These are phyloP conservation scores for Nasonia longicornis DNA, from an alignment of 1,140 invertebrate genomes.

Conservation along the genomic window DNA sequence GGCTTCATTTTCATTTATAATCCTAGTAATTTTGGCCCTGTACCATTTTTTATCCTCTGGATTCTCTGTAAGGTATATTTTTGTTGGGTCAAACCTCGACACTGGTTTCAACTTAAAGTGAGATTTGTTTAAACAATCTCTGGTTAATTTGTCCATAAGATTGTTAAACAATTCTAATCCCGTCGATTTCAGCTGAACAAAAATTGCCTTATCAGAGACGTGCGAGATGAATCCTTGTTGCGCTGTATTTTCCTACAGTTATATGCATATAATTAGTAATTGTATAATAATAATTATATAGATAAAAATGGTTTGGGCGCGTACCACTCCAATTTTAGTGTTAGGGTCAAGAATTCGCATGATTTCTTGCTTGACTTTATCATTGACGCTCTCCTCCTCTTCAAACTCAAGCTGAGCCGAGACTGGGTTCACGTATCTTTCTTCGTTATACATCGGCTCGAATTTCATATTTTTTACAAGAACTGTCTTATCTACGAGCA, in stretches of 20 bases:
- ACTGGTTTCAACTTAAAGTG: constrained; percentile 8
- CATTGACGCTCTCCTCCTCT: constrained; percentile 59
- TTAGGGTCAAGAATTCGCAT: constrained; percentile 18
- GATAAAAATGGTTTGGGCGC: background rate
- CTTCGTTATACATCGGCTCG: background rate
- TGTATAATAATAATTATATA: background rate
- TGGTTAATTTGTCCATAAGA: constrained; percentile 55
- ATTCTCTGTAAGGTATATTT: constrained; percentile 63
- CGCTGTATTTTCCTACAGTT: constrained; percentile 55
- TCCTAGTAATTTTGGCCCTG: constrained; percentile 57
- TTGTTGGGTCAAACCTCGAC: constrained; percentile 42
- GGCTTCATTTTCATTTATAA: constrained; percentile 50
- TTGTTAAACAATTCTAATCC: constrained; percentile 58
- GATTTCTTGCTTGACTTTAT: constrained; percentile 54
- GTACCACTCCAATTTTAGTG: background rate
- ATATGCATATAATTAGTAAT: background rate
- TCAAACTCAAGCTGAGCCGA: constrained; percentile 24
- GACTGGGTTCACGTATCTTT: background rate
- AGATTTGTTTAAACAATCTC: constrained; percentile 48
- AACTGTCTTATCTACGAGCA: constrained; percentile 27
- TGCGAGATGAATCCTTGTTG: constrained; percentile 65
- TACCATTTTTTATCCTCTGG: constrained; percentile 56
- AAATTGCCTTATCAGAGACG: constrained; percentile 64
- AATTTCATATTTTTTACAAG: background rate
- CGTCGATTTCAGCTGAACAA: constrained; percentile 64